Evolutionary conservation across 2,888 invertebrate genomes (phyloP).

Genomic region (Chaetogeoica ovagalla): DNA sequence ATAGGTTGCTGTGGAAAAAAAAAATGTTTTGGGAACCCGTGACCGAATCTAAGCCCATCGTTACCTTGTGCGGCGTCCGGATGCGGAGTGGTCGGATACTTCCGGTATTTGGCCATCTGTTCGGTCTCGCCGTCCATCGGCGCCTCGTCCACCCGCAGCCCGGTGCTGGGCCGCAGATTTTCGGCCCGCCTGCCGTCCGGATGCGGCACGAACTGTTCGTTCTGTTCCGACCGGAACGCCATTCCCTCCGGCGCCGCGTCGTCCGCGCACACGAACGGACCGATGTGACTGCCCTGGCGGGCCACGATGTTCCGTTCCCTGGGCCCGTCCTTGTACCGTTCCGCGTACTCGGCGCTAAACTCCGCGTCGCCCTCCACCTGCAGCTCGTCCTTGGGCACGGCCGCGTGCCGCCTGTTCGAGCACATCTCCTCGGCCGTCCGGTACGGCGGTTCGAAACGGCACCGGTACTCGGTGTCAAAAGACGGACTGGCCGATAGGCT

Average conservation of each 20-base stretch:
- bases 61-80: constrained; percentile 26
- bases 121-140: constrained; percentile 54
- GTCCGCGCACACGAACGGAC: constrained; percentile 39
- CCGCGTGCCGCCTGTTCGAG: constrained; percentile 36
- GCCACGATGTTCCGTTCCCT: constrained; percentile 27
- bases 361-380: constrained; percentile 35
- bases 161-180: constrained; percentile 55
- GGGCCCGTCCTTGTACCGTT: constrained; percentile 24
- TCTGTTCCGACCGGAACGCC: constrained; percentile 33
- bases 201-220: constrained; percentile 55
- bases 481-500: constrained; percentile 36
- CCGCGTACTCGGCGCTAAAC: constrained; percentile 35
- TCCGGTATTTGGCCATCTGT: constrained; percentile 54
- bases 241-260: constrained; percentile 16
- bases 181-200: constrained; percentile 54
- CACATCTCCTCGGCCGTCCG: constrained; percentile 39
- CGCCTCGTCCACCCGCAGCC: constrained; percentile 55
- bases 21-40: no score
- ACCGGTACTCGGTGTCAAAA: constrained; percentile 44
- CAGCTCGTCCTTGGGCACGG: constrained; percentile 40
- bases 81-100: constrained; percentile 48
- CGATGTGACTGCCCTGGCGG: constrained; percentile 45
- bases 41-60: no score
- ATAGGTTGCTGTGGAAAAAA: no score
- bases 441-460: constrained; percentile 28